phyloP scores from a whole-genome alignment of 1,140 invertebrate genomes.

The Pantala flavescens region DNA sequence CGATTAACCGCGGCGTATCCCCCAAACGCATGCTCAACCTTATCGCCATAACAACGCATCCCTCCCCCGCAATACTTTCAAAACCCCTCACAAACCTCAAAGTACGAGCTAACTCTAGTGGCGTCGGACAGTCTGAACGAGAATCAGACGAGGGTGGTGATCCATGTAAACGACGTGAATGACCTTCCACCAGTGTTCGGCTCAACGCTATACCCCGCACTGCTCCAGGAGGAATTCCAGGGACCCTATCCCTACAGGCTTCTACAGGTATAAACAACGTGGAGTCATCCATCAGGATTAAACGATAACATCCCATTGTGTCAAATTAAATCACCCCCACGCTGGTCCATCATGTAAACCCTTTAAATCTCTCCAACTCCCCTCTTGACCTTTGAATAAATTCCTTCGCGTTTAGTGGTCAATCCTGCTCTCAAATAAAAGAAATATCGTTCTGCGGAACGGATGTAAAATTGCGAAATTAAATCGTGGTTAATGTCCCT shows the following conservation, averaged over 20 bases:
- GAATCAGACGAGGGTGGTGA: conserved; percentile 64
- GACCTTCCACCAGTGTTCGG: conserved; percentile 71
- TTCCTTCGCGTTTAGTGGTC: too few relatives aligned
- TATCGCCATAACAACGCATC: background rate
- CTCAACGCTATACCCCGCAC: conserved; percentile 51
- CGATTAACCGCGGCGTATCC: background rate
- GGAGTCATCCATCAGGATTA: background rate
- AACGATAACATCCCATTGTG: background rate
- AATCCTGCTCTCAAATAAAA: too few relatives aligned
- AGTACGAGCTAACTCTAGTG: conserved; percentile 78
- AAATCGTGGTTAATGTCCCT: too few relatives aligned
- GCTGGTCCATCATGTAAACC: too few relatives aligned
- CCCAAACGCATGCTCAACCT: background rate
- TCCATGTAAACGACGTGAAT: conserved; percentile 68
- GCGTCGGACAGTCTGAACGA: conserved; percentile 78
- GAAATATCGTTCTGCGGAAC: too few relatives aligned
- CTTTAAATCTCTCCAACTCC: too few relatives aligned
- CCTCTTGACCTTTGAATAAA: too few relatives aligned
- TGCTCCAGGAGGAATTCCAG: conserved; percentile 53
- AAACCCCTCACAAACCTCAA: conserved; percentile 20
- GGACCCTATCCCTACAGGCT: conserved; percentile 46
- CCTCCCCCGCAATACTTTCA: background rate
- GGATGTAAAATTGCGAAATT: too few relatives aligned
- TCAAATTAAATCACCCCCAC: too few relatives aligned
- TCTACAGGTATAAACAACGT: conserved; percentile 43